Percentiles rank a stretch among this genome's conserved stretches.
Conservation (phyloP, 2,888 invertebrate species). For the Platycheirus albimanus region DNA sequence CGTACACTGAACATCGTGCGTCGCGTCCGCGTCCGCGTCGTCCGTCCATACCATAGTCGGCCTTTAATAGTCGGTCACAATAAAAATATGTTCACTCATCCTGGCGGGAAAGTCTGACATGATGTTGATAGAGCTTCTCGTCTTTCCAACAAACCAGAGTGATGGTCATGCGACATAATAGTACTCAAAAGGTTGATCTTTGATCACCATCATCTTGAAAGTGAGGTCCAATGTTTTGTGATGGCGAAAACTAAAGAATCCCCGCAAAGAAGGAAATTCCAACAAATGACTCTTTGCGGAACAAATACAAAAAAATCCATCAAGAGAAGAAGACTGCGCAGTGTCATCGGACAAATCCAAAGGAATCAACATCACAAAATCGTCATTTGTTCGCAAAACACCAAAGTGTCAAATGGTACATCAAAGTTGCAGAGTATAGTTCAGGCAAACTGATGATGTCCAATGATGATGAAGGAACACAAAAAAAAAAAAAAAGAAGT, state of each 20-base stretch:
- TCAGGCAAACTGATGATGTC: constrained; percentile 61
- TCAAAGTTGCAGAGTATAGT: constrained; percentile 80
- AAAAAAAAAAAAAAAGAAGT: constrained; percentile 49
- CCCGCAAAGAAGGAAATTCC: constrained; percentile 65
- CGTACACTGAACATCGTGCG: no score
- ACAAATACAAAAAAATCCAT: constrained; percentile 12
- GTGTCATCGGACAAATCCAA: constrained; percentile 57
- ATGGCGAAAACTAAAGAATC: constrained; percentile 18
- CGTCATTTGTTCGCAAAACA: constrained; percentile 73
- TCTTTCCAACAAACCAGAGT: constrained; percentile 24
- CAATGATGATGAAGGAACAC: no score
- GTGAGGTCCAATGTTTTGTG: no score
- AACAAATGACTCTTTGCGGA: not conserved
- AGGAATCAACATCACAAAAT: constrained; percentile 74
- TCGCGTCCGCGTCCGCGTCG: not conserved
- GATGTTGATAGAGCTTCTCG: constrained; percentile 53
- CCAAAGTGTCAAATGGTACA: constrained; percentile 80
- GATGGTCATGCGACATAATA: constrained; percentile 71
- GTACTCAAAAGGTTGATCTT: constrained; percentile 73
- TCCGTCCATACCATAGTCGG: not conserved
- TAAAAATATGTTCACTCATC: constrained; percentile 8
- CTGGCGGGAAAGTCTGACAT: constrained; percentile 55
- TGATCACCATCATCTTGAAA: constrained; percentile 42
- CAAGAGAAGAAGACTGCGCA: constrained; percentile 6
- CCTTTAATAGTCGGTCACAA: not conserved